Conservation (phyloP, 2,888 invertebrate genomes). For the Cotesia congregata region DNA sequence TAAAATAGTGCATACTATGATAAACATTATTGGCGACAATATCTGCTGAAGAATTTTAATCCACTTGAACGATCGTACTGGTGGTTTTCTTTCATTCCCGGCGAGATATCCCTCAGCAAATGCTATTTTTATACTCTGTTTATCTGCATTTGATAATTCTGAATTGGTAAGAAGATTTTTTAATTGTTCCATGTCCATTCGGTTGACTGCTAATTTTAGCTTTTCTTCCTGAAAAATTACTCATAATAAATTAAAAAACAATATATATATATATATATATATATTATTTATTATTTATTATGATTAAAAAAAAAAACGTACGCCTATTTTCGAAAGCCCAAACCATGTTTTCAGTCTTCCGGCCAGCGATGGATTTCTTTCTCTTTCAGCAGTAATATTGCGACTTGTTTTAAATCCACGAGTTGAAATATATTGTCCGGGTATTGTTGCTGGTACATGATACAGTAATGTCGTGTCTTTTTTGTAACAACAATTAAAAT, state of each 20-base stretch:
- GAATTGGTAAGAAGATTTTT: slow-evolving; percentile 74
- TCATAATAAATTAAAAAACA: no score
- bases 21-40: slow-evolving; percentile 66
- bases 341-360: slow-evolving; percentile 58
- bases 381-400: slow-evolving; percentile 78
- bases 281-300: no score
- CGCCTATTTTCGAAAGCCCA: slow-evolving; percentile 46
- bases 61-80: slow-evolving; percentile 70
- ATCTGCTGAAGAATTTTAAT: slow-evolving; percentile 83
- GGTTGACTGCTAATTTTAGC: slow-evolving; percentile 50
- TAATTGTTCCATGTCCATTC: slow-evolving; percentile 70
- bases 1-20: slow-evolving; percentile 79
- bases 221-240: slow-evolving; percentile 52
- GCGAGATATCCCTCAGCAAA: slow-evolving; percentile 93
- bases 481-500: slow-evolving; percentile 43
- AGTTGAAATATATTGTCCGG: slow-evolving; percentile 72
- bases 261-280: no score
- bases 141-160: slow-evolving; percentile 73
- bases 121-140: slow-evolving; percentile 85
- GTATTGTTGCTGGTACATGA: slow-evolving; percentile 48
- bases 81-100: slow-evolving; percentile 72
- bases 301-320: slow-evolving; percentile 7
- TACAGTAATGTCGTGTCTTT: slow-evolving; percentile 10
- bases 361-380: slow-evolving; percentile 77
- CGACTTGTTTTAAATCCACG: slow-evolving; percentile 87